Percentiles rank a stretch among this genome's conserved stretches.
Evolutionary conservation across 2,113 vertebrate species (phyloP).

Genomic region (Platysternon megacephalum): DNA sequence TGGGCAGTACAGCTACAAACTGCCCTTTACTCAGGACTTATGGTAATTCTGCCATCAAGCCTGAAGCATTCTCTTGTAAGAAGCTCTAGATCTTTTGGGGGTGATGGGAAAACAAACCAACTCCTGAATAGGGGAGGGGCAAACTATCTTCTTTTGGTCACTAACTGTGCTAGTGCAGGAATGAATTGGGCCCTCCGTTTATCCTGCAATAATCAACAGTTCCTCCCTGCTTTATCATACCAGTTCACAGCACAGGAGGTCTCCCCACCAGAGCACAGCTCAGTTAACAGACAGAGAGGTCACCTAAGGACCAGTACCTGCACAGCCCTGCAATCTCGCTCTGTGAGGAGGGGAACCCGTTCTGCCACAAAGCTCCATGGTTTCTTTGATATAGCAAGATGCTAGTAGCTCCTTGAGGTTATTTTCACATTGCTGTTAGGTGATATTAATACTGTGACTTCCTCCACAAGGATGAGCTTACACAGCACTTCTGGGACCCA

Average conservation of each 20-base stretch:
- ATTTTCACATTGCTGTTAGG: constrained; percentile 68
- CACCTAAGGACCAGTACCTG: fast-evolving
- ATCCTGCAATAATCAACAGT: background rate
- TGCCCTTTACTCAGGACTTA: background rate
- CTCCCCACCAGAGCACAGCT: background rate
- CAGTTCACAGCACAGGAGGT: background rate
- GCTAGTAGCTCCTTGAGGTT: background rate
- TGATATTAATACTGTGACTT: constrained; percentile 53
- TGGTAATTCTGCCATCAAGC: background rate
- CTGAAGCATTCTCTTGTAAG: background rate
- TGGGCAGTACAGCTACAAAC: background rate
- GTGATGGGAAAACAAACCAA: background rate
- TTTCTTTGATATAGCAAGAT: background rate
- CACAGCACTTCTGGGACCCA: constrained; percentile 55
- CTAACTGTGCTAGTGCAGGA: background rate
- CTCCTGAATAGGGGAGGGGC: background rate
- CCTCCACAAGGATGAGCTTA: constrained; percentile 64
- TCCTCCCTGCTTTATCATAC: background rate
- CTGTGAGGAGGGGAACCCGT: no score
- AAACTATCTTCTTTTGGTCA: background rate
- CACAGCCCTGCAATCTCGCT: background rate
- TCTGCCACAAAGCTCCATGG: background rate
- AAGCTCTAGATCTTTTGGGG: background rate
- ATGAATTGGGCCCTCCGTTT: background rate
- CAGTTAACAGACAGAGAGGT: background rate